Base-by-base conservation (phyloP, 1,140 invertebrate genomes). In the Drosophila seguyi region DNA sequence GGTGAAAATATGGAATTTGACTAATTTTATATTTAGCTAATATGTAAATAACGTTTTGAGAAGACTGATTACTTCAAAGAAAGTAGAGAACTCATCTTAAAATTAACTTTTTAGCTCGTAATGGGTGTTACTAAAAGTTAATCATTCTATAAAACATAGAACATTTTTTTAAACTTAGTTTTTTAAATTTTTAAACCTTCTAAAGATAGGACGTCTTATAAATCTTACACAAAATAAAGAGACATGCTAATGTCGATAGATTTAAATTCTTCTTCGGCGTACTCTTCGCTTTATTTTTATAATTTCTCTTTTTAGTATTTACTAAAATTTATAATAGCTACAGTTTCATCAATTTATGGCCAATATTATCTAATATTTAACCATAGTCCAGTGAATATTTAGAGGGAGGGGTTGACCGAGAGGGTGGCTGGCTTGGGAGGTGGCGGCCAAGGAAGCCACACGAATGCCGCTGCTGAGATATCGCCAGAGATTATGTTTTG, bases 401-500 rank as follows among this genome's bases (percentile, higher is more conserved):
- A 48, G 44, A 29, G 57, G 57, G 52, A 18, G 22, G 42, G 10
- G 31, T n/a, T 29, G 13, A n/a, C 6, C 18, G 14, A 20, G 50
- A 16, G 31, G 60, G 22, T 48, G 45, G 48, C 18, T 25, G 48
- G 22, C 14, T 16, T n/a, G 53, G 45, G 45, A 60, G 55, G 48
- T 45, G 48, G 41, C 20, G 41, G 53, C 75, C 62, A 74, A 69
- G 84, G 84, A 87, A 87, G 84, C 84, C 84, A 83, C 83, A 88
- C 75, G 66, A 87, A 80, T 81, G 84, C 79, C 62, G 58, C 80
- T 50, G 62, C 74, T 62, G 67, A 87, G 83, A 88, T 87, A 87
- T 87, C 69, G 84, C 83, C 63, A 73, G 72, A 88, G 83, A 87
- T 87, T 87, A 87, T 87, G 83, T 88, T 87, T 87, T 87, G 80